Evolutionary conservation across 2,113 vertebrate genomes (phyloP).

Genomic region (Arizona elegans): DNA sequence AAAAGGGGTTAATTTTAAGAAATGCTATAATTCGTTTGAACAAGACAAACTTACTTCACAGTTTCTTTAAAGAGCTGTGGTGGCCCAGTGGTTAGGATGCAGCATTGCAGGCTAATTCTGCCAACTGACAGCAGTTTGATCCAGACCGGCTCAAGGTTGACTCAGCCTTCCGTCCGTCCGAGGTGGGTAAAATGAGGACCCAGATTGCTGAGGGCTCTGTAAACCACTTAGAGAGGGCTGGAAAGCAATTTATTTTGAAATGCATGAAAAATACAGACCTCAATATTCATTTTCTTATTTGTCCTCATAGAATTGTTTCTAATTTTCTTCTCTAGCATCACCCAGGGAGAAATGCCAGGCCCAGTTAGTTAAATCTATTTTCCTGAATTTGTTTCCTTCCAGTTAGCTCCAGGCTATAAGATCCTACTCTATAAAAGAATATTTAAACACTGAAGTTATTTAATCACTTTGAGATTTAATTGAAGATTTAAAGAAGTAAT

Average conservation of each 20-base stretch:
- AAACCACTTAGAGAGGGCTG: no score
- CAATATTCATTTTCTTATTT: neutral
- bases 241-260: neutral
- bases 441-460: slow-evolving; percentile 21
- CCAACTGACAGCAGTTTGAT: no score
- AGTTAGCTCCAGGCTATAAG: neutral
- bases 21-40: neutral
- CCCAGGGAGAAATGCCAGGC: neutral
- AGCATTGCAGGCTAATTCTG: no score
- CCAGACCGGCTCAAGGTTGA: no score
- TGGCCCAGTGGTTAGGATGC: no score
- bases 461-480: slow-evolving; percentile 33
- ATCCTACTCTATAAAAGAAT: neutral
- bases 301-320: neutral
- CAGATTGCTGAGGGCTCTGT: no score
- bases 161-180: no score
- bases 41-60: neutral
- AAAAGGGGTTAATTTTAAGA: neutral
- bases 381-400: neutral
- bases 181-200: no score
- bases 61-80: neutral
- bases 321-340: neutral
- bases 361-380: neutral
- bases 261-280: neutral
- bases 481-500: neutral